Evolutionary conservation across 2,888 invertebrate genomes (phyloP), one percentile per base, ranked within the genome.

Genomic region (Trimorus sp.): DNA sequence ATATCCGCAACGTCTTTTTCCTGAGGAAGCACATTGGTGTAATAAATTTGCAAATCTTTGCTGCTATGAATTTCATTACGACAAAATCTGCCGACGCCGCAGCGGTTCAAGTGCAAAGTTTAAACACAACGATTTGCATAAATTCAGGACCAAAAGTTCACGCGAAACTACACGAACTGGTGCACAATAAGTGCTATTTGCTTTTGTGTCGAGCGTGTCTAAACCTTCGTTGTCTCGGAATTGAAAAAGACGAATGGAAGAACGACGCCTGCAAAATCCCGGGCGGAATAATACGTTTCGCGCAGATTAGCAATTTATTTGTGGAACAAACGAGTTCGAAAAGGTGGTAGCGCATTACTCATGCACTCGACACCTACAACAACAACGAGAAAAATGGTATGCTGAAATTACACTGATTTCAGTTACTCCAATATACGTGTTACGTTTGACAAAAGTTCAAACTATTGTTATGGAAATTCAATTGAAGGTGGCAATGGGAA

Each of bases 221-320:
- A 68, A 68, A 45, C 66, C 54, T 26, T 1, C 14, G 14, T 11
- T 36, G 54, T 56, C 66, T 68, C 66, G 14, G 54, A 42, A 68
- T 68, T 68, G 66, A 68, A 68, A 56, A 56, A 68, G 66, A 56
- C 45, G 66, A 68, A 68, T 56, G 45, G 56, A 68, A 56, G 66
- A 68, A 56, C 42, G 54, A 40, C 54, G 49, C 15, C 40, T 14
- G 15, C 37, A 38, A 63, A 49, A 51, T 63, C 51, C 38, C 63
- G 51, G 5, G 38, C 38, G 37, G 63, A 63, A 63, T 63, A 51
- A 51, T 63, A 51, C 63, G 40, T 66, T 40, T 53, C 42, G 15
- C 40, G 16, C 40, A 15, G 49, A 66, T 63, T 63, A 51, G 51
- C 48, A 37, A 38, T 63, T 63, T 63, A 63, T 66, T 53, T 42